Evolutionary conservation across 1,140 invertebrate species (phyloP).

Genomic region (Arion vulgaris): DNA sequence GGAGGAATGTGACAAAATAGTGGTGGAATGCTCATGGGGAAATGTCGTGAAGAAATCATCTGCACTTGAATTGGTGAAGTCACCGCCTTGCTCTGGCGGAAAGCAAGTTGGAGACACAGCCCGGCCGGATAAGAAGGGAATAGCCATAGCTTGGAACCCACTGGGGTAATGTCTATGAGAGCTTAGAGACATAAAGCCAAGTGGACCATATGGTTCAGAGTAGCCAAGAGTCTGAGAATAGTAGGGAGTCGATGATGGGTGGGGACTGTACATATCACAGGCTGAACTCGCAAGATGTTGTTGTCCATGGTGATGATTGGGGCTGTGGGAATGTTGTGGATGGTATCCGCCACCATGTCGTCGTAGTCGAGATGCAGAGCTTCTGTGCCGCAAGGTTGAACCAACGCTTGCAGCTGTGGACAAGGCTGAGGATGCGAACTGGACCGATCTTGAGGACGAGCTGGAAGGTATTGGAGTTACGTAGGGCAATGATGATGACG

Average conservation of each 20-base stretch:
- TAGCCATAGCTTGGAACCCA: background rate
- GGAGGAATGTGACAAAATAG: slow-evolving; percentile 29
- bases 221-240: background rate
- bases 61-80: background rate
- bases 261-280: slow-evolving; percentile 30
- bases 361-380: slow-evolving; percentile 16
- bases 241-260: background rate
- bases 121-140: slow-evolving; percentile 21
- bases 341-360: slow-evolving; percentile 1
- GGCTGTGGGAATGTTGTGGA: slow-evolving; percentile 8
- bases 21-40: slow-evolving; percentile 24
- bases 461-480: slow-evolving; percentile 22
- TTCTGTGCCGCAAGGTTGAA: slow-evolving; percentile 1
- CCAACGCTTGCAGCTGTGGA: slow-evolving; percentile 13
- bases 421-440: slow-evolving; percentile 26
- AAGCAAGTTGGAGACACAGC: slow-evolving; percentile 30
- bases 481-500: slow-evolving; percentile 11
- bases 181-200: slow-evolving; percentile 20
- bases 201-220: background rate
- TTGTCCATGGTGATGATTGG: background rate
- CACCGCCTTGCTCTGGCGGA: background rate
- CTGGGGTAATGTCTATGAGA: slow-evolving; percentile 6
- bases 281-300: background rate
- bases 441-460: slow-evolving; percentile 25
- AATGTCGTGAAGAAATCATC: background rate